These are phyloP conservation scores for Chlamydotis undulata DNA, from an alignment of 2,113 vertebrate genomes.

Conservation along the genomic window DNA sequence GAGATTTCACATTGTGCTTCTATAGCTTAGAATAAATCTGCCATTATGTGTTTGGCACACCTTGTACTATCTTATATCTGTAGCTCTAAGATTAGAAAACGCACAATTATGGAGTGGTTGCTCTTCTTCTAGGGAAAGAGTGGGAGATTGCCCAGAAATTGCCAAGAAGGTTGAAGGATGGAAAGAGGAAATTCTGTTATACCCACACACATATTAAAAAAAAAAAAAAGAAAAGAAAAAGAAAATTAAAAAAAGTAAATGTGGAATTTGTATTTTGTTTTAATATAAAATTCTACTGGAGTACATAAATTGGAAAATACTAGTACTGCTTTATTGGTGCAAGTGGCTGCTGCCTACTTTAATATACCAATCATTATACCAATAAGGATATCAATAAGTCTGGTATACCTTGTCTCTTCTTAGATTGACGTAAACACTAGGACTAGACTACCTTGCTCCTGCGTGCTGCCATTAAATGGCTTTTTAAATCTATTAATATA, in stretches of 20 bases:
- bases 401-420: neutral
- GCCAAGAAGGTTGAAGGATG: neutral
- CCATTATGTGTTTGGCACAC: neutral
- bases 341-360: neutral
- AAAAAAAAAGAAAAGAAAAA: neutral
- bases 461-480: neutral
- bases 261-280: neutral
- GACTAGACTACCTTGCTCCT: neutral
- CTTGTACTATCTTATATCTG: neutral
- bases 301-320: neutral
- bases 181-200: neutral
- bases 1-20: neutral
- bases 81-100: neutral
- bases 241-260: no score
- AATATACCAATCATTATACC: neutral
- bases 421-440: neutral
- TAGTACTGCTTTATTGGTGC: neutral
- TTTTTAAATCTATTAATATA: neutral
- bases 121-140: neutral
- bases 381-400: neutral
- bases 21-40: neutral
- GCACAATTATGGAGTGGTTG: neutral
- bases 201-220: no score
- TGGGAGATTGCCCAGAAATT: neutral
- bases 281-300: neutral